Percentiles rank a stretch among this genome's conserved stretches.
Evolutionary conservation across 2,888 invertebrate species (phyloP).

Genomic region (Caenorhabditis auriculariae): DNA sequence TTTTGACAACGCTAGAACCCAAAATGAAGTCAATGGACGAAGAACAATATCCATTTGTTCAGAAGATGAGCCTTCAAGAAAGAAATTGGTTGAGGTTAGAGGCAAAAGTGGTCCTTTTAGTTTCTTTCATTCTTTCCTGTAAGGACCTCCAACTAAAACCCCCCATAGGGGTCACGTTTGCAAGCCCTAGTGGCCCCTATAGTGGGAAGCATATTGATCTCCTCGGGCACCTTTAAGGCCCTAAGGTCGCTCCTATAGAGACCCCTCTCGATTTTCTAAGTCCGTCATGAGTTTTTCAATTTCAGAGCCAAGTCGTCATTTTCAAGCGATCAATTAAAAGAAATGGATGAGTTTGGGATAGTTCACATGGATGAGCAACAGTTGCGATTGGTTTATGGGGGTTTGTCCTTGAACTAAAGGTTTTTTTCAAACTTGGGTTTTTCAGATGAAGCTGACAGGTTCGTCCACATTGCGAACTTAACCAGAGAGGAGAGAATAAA

Average conservation of each 20-base stretch:
- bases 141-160: too few species aligned
- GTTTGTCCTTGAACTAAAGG: not conserved
- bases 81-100: constrained; percentile 36
- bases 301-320: constrained; percentile 30
- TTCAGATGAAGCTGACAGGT: constrained; percentile 12
- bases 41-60: constrained; percentile 46
- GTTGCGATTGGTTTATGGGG: constrained; percentile 35
- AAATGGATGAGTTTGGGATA: constrained; percentile 39
- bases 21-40: constrained; percentile 36
- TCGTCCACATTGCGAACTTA: constrained; percentile 13
- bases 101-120: not conserved
- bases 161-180: too few species aligned
- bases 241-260: too few species aligned
- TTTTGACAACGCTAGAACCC: constrained; percentile 17
- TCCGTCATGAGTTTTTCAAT: not conserved
- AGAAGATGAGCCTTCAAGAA: constrained; percentile 39
- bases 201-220: too few species aligned
- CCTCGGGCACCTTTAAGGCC: too few species aligned
- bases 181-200: too few species aligned
- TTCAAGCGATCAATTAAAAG: constrained; percentile 23
- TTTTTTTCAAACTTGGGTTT: not conserved
- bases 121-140: not conserved
- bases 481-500: constrained; percentile 21
- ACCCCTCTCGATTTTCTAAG: too few species aligned
- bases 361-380: constrained; percentile 42